Percentiles rank a stretch among this genome's conserved stretches.
phyloP scores from a whole-genome alignment of 2,113 vertebrate genomes.

The Nesogale talazaci region DNA sequence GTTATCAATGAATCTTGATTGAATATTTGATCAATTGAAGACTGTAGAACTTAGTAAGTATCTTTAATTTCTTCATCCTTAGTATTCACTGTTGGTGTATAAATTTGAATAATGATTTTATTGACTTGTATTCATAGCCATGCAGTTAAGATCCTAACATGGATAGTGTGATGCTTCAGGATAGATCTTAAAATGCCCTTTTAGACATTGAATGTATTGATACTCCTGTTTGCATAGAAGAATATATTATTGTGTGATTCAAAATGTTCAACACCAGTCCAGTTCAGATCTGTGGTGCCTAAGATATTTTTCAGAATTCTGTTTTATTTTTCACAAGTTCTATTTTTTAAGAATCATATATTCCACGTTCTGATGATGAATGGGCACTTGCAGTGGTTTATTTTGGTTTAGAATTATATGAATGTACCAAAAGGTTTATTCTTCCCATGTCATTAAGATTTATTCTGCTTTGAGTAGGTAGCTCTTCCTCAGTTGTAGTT shows the following conservation, averaged over 20 bases:
- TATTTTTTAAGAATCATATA: background rate
- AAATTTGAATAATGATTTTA: background rate
- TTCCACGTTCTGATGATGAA: background rate
- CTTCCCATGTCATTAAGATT: too few relatives aligned
- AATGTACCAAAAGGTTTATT: too few relatives aligned
- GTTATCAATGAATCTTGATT: background rate
- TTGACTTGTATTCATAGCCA: background rate
- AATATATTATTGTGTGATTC: background rate
- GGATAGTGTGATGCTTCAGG: background rate
- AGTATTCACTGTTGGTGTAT: background rate
- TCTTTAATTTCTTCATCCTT: background rate
- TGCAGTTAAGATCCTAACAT: background rate
- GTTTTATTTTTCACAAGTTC: background rate
- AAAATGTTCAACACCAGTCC: background rate
- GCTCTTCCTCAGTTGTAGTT: too few relatives aligned
- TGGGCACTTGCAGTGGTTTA: background rate
- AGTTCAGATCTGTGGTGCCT: background rate
- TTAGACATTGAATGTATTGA: background rate
- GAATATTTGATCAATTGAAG: background rate
- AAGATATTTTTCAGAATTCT: background rate
- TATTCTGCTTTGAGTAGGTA: too few relatives aligned
- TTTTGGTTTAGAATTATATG: background rate
- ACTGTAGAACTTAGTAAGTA: background rate
- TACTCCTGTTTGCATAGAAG: background rate
- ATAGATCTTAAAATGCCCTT: background rate